Evolutionary conservation across 2,888 invertebrate genomes (phyloP).

Genomic region (Chrysomela aeneicollis): DNA sequence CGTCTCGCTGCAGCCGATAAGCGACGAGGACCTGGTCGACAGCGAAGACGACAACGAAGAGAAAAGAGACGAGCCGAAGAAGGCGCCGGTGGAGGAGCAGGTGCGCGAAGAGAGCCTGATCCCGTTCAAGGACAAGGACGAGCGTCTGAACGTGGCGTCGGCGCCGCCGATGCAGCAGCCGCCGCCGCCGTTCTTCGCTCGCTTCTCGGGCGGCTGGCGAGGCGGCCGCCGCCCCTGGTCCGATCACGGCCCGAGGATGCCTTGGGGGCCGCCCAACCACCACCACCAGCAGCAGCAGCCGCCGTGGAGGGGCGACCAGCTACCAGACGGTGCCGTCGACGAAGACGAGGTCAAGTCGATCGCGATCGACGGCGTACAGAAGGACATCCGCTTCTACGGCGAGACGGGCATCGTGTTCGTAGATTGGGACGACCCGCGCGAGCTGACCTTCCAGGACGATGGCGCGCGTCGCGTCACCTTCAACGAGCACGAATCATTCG

Average conservation of each 20-base stretch:
- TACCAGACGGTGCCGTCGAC: slow-evolving; percentile 58
- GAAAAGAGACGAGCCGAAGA: slow-evolving; percentile 42
- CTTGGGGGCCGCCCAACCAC: not conserved
- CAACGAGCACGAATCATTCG: slow-evolving; percentile 77
- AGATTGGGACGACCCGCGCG: slow-evolving; percentile 85
- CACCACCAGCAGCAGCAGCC: not conserved
- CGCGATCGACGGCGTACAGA: slow-evolving; percentile 80
- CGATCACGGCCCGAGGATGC: slow-evolving; percentile 24
- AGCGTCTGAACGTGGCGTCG: slow-evolving; percentile 34
- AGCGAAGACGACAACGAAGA: slow-evolving; percentile 47
- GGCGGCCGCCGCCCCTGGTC: slow-evolving; percentile 31
- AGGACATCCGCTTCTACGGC: slow-evolving; percentile 87
- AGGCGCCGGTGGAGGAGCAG: slow-evolving; percentile 19
- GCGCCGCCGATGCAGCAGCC: slow-evolving; percentile 33
- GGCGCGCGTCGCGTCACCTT: slow-evolving; percentile 78
- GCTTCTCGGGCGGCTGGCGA: slow-evolving; percentile 24
- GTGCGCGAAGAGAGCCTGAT: slow-evolving; percentile 33
- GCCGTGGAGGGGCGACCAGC: slow-evolving; percentile 15
- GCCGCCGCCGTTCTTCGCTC: not conserved
- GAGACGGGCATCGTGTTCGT: slow-evolving; percentile 85
- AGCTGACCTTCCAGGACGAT: slow-evolving; percentile 80
- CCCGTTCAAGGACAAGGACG: slow-evolving; percentile 47
- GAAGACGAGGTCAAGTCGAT: slow-evolving; percentile 80
- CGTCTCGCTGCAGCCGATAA: slow-evolving; percentile 56
- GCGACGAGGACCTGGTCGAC: slow-evolving; percentile 58